phyloP scores from a whole-genome alignment of 2,888 invertebrate species.

The Amblyteles armatorius region DNA sequence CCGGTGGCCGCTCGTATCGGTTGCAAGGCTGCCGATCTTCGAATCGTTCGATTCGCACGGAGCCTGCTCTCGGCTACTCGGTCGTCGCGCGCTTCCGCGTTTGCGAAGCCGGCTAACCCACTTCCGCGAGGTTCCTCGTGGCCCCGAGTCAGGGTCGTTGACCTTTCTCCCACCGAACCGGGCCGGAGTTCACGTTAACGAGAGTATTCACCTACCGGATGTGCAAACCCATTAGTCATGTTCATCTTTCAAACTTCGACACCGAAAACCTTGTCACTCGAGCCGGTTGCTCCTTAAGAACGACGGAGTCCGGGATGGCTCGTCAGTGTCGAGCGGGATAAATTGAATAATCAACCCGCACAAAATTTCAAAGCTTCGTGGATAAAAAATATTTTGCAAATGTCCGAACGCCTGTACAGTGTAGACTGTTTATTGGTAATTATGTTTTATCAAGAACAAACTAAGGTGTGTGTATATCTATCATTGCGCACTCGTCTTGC shows the following conservation, averaged over 20 bases:
- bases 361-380: too few species aligned
- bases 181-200: conserved; percentile 35
- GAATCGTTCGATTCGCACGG: conserved; percentile 38
- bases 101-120: conserved; percentile 72
- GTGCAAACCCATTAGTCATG: conserved; percentile 1
- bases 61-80: conserved; percentile 11
- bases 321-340: not conserved
- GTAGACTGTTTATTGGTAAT: not conserved
- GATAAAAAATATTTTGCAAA: too few species aligned
- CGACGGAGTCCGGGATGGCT: not conserved
- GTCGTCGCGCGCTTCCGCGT: conserved; percentile 70
- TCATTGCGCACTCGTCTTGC: not conserved
- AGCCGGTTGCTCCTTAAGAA: too few species aligned
- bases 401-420: not conserved
- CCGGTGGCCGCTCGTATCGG: conserved; percentile 20
- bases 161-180: conserved; percentile 58
- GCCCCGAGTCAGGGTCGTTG: conserved; percentile 53
- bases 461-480: not conserved
- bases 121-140: conserved; percentile 62
- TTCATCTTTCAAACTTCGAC: conserved; percentile 11
- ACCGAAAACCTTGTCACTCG: not conserved
- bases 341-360: not conserved
- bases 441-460: not conserved
- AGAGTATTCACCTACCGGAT: conserved; percentile 36
- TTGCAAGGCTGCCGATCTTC: conserved; percentile 44